Evolutionary conservation across 2,888 invertebrate species (phyloP), one percentile per base, ranked within the genome.

Genomic region (Aproaerema taeniolella): DNA sequence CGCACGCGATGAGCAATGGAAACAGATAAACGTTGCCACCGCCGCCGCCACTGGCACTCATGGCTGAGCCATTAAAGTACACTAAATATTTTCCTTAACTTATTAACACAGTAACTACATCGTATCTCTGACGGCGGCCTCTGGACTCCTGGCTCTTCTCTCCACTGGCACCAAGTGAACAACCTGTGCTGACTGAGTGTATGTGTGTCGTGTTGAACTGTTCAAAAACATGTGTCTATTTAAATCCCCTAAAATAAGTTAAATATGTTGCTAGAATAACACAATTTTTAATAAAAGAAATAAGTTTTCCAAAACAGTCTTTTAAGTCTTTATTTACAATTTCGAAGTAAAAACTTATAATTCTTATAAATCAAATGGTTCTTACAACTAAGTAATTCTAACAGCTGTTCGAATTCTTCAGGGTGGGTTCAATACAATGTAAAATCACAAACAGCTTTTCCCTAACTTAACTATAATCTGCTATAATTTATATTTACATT

Each of bases 91-190:
- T 53, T 53, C 50, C 52, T 55, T 62, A 58, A 55, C 43, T 40
- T 43, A 52, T 47, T 38, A 50, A 39, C 58, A 58, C 80, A 90
- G 90, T 53, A 99, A 99, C 83, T 99, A 99, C 78, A 90, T 96
- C 38, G 87, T 97, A 41, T 98, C 98, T 1, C 93, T 99, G 52
- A 93, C 95, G 20, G 88, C 90, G 34, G 95, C 98, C 9, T 95
- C 97, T 44, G 98, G 97, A 47, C 87, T 98, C 10, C 87, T 99
- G 56, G 98, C 98, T 30, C 89, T 99, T 41, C 91, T 99, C 57
- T 99, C 99, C n/a, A 98, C 98, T 37, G 95, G 96, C 67, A 92
- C 92, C 51, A 91, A 93, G 76, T 92, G 88, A 89, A 64, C 43
- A 48, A 33, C 34, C 41, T 32, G 35, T 33, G 8, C 26, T 4